These are phyloP conservation scores for Albula goreensis DNA, from an alignment of 2,113 vertebrate species.

Conservation along the genomic window DNA sequence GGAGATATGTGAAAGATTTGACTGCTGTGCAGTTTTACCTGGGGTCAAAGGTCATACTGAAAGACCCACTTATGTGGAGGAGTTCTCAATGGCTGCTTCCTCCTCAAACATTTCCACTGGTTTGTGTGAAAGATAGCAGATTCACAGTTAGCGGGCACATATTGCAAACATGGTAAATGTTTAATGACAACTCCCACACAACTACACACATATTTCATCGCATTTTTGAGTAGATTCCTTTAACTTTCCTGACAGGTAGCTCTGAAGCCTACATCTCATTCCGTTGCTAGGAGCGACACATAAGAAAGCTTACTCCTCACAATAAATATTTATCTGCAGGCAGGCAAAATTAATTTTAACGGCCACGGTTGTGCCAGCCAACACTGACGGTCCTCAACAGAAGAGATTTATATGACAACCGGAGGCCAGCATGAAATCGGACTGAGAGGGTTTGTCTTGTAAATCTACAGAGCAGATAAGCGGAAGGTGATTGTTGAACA, in stretches of 20 bases:
- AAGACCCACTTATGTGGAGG: neutral
- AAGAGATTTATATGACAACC: slow-evolving; percentile 1
- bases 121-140: neutral
- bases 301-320: slow-evolving; percentile 35
- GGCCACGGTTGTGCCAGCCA: neutral
- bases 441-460: slow-evolving; percentile 9
- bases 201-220: slow-evolving; percentile 8
- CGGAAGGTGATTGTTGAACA: neutral
- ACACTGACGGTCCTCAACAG: neutral
- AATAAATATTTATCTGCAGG: slow-evolving; percentile 39
- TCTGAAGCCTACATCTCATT: slow-evolving; percentile 33
- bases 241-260: slow-evolving; percentile 29
- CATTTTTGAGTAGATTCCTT: slow-evolving; percentile 21
- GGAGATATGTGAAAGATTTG: neutral
- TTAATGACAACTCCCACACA: slow-evolving; percentile 17
- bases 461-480: neutral
- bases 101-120: neutral
- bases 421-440: slow-evolving; percentile 9
- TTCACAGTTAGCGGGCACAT: neutral
- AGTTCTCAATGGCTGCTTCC: neutral
- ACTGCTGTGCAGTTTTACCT: neutral
- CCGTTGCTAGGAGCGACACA: slow-evolving; percentile 37
- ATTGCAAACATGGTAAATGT: slow-evolving; percentile 7
- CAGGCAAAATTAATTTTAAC: slow-evolving; percentile 33
- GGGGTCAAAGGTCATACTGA: neutral